phyloP scores from a whole-genome alignment of 2,888 invertebrate genomes.

The Automeris io region DNA sequence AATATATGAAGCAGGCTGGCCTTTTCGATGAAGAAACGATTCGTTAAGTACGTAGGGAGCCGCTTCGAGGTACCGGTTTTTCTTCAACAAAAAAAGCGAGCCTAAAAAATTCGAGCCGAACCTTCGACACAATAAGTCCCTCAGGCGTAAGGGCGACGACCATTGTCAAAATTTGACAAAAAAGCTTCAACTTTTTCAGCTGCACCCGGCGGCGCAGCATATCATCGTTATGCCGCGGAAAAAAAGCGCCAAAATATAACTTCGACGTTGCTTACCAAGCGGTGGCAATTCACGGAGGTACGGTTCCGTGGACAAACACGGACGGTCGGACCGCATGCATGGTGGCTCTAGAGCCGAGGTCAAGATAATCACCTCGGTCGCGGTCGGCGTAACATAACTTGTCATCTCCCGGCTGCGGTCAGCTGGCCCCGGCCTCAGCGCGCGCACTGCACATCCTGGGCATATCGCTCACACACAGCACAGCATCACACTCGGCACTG shows the following conservation, averaged over 20 bases:
- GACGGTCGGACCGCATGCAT: conserved; percentile 39
- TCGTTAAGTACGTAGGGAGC: conserved; percentile 21
- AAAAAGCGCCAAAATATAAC: conserved; percentile 47
- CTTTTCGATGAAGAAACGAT: conserved; percentile 14
- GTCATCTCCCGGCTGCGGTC: conserved; percentile 64
- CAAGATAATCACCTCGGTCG: conserved; percentile 75
- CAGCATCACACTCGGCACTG: conserved; percentile 29
- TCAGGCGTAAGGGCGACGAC: conserved; percentile 46
- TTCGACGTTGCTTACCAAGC: conserved; percentile 51
- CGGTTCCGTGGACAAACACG: conserved; percentile 27
- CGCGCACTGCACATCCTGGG: conserved; percentile 55
- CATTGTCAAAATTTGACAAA: conserved; percentile 49
- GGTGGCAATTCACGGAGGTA: conserved; percentile 25
- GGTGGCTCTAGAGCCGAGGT: conserved; percentile 57
- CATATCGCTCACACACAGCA: conserved; percentile 51
- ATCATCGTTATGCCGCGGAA: conserved; percentile 35
- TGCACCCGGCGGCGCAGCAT: conserved; percentile 22
- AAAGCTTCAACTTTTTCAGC: conserved; percentile 35
- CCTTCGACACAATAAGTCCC: conserved; percentile 42
- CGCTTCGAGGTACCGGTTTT: conserved; percentile 23
- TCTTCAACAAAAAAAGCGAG: conserved; percentile 20
- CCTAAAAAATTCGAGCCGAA: conserved; percentile 36
- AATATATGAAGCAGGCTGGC: conserved; percentile 15
- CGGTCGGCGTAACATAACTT: conserved; percentile 73
- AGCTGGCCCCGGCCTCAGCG: conserved; percentile 54